These are phyloP conservation scores for Brachionus paranguensis DNA, from an alignment of 1,140 invertebrate species.

Conservation along the genomic window DNA sequence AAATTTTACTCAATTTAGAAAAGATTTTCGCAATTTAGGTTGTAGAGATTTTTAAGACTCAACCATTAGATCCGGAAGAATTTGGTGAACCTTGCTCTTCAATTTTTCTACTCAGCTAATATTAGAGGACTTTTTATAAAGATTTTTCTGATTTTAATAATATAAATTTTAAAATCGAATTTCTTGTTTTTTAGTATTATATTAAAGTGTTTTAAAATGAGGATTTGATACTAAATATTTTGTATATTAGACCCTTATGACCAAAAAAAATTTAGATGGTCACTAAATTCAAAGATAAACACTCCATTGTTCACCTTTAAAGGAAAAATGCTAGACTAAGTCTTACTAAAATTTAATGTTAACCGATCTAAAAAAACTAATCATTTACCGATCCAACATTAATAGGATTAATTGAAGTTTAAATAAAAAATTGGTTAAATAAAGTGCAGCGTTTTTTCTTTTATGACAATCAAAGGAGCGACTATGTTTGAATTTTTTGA, in stretches of 20 bases:
- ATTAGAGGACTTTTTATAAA: background rate
- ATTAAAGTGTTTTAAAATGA: too few species aligned
- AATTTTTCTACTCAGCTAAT: background rate
- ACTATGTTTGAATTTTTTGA: background rate
- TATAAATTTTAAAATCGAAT: background rate
- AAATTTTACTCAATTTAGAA: too few species aligned
- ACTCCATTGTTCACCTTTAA: background rate
- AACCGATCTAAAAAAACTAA: background rate
- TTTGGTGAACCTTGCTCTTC: background rate
- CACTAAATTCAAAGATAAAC: background rate
- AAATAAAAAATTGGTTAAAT: conserved; percentile 2
- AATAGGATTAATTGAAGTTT: background rate
- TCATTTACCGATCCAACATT: background rate
- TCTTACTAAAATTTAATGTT: background rate
- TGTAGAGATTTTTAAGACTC: background rate
- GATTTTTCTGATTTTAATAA: background rate
- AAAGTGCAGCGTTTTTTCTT: background rate
- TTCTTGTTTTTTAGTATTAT: too few species aligned
- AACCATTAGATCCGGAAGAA: background rate
- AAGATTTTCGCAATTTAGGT: background rate
- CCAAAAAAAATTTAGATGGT: too few species aligned
- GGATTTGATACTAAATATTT: too few species aligned
- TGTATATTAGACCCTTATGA: too few species aligned
- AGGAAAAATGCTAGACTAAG: background rate
- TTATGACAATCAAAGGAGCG: background rate